Evolutionary conservation across 2,888 invertebrate genomes (phyloP), one percentile per base, ranked within the genome.

Genomic region (Anagyrus pseudococci): DNA sequence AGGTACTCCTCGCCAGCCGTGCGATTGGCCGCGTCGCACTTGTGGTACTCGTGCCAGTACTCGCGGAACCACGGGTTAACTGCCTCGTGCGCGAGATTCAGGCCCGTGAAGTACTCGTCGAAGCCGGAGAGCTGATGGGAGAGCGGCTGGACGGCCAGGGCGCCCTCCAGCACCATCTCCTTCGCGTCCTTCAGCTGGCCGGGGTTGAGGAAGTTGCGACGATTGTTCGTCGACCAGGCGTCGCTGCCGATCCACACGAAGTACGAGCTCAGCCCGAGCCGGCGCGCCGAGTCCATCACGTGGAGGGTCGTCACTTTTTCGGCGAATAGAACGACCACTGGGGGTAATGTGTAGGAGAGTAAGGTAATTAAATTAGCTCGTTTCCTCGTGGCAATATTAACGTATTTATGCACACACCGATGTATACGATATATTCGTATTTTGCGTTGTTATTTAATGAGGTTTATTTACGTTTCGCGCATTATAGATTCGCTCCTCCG

Each of bases 181-280:
- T 75, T 72, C 72, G 23, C 68, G 17, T 62, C 55, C 6, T 33
- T 58, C 25, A 59, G 50, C 10, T 26, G 23, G 22, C 41, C 48
- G 0, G 69, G 66, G 67, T 70, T 70, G 4, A 71, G 40, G 23
- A 73, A 69, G 43, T 72, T 70, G n/a, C 69, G 69, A 50, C 73
- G 72, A 62, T 70, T 71, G 29, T 69, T 59, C 29, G 70, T 83
- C 25, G 79, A 82, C 85, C 85, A 85, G 4, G 83, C 84, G 67
- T 85, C 85, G 49, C 83, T 84, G 7, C 85, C 84, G 46, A 86
- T 78, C 85, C 85, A 85, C 2, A 84, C 80, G 70, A 84, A 83
- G 2, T 75, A 73, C 49, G 72, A 69, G 41, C 74, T 72, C 2
- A 77, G 72, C 0, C 72, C 74, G 0, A 78, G 67, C 0, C 80